Evolutionary conservation across 2,797 vertebrate species (phyloP).

Genomic region (Luscinia megarhynchos): DNA sequence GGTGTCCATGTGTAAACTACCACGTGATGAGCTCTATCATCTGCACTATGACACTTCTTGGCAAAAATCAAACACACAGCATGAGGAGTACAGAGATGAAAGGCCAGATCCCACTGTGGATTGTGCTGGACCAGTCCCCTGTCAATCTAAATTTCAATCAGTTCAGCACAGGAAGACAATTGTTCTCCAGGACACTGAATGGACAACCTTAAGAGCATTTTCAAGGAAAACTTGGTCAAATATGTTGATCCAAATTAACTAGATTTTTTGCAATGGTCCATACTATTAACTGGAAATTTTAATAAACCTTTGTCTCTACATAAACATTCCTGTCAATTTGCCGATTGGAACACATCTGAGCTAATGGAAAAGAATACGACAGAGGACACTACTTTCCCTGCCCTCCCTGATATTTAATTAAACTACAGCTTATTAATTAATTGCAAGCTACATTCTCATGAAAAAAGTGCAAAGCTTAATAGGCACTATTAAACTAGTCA

Average conservation of each 20-base stretch:
- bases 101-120: not conserved
- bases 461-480: not conserved
- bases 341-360: not conserved
- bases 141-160: not conserved
- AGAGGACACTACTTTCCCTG: not conserved
- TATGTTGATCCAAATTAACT: not conserved
- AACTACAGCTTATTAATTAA: slow-evolving; percentile 22
- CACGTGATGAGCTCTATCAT: not conserved
- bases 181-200: not conserved
- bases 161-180: not conserved
- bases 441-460: not conserved
- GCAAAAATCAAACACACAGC: not conserved
- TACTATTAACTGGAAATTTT: not conserved
- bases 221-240: not conserved
- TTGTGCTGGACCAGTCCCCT: not conserved
- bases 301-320: not conserved
- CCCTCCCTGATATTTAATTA: not conserved
- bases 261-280: not conserved
- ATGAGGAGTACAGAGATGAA: not conserved
- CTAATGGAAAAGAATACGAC: not conserved
- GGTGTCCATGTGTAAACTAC: not conserved
- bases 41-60: not conserved
- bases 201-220: not conserved
- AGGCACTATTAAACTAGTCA: not conserved
- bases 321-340: not conserved